A percentile compares a stretch with the other conserved stretches of the same genome.
Evolutionary conservation across 1,140 invertebrate species (phyloP).

Genomic region (Homalodisca vitripennis): DNA sequence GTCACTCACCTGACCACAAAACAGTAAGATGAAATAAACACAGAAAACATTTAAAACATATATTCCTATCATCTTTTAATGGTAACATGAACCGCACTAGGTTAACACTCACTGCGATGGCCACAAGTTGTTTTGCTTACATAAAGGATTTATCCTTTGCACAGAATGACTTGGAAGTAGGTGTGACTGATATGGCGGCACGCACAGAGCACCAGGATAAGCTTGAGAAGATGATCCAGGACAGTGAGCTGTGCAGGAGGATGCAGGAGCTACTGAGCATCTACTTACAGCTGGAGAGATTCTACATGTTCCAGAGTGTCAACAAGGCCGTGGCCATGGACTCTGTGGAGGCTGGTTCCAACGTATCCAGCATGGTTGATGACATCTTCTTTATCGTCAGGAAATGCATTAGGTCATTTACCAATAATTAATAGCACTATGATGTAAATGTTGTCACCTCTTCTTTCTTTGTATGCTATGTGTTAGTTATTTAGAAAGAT

Average conservation of each 20-base stretch:
- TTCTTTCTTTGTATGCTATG: no score
- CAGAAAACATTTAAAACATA: no score
- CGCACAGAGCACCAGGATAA: conserved; percentile 46
- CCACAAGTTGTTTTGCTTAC: no score
- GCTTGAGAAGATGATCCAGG: conserved; percentile 69
- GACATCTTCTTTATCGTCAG: conserved; percentile 98
- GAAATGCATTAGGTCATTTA: conserved; percentile 83
- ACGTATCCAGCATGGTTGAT: conserved; percentile 92
- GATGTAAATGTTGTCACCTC: no score
- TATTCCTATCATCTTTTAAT: no score
- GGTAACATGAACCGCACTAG: no score
- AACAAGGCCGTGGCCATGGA: conserved; percentile 92
- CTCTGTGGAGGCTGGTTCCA: conserved; percentile 58
- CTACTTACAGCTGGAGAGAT: conserved; percentile 90
- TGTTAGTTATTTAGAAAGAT: no score
- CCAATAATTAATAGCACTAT: no score
- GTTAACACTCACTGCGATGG: no score
- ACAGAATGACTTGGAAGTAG: conserved; percentile 33
- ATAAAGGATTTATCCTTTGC: no score
- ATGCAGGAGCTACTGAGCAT: conserved; percentile 90
- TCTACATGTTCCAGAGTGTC: conserved; percentile 95
- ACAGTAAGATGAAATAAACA: no score
- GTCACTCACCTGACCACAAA: no score
- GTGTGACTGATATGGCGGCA: not conserved
- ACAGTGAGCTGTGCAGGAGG: conserved; percentile 74